Percentiles rank a stretch among this genome's conserved stretches.
Conservation (phyloP, 2,888 invertebrate species). For the Acronicta psi region DNA sequence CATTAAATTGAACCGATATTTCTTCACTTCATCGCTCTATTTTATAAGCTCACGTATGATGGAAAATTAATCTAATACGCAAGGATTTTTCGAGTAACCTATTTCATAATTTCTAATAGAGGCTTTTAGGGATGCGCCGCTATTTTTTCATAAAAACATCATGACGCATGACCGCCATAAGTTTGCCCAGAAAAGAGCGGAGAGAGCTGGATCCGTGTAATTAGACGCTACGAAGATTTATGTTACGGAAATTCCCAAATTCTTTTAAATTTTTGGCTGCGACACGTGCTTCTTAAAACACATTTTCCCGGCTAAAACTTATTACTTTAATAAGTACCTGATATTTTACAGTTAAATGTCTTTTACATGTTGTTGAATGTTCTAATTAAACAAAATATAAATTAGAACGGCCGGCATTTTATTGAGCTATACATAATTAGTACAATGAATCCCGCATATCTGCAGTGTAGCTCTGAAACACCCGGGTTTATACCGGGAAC, state of each 20-base stretch:
- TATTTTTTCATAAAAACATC: constrained; percentile 82
- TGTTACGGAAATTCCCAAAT: constrained; percentile 81
- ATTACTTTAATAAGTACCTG: constrained; percentile 58
- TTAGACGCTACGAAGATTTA: constrained; percentile 86
- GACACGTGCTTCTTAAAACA: constrained; percentile 71
- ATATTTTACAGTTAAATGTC: constrained; percentile 53
- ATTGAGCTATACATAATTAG: constrained; percentile 6
- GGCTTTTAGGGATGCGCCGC: constrained; percentile 66
- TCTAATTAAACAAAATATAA: constrained; percentile 28
- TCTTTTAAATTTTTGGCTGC: constrained; percentile 81
- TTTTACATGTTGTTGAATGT: constrained; percentile 43
- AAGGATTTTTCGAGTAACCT: constrained; percentile 62
- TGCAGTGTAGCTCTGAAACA: constrained; percentile 23
- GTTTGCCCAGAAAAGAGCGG: constrained; percentile 78
- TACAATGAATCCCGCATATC: constrained; percentile 28
- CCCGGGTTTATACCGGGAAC: constrained; percentile 30
- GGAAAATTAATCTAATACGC: constrained; percentile 51
- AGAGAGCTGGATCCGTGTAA: constrained; percentile 82
- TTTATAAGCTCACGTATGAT: constrained; percentile 29
- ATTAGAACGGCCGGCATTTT: constrained; percentile 2
- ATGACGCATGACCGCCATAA: constrained; percentile 85
- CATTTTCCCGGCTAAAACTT: constrained; percentile 60
- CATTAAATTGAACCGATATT: constrained; percentile 37
- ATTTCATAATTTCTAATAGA: constrained; percentile 71
- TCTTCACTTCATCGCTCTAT: constrained; percentile 17